phyloP scores from a whole-genome alignment of 2,113 vertebrate genomes.

The Rhabdornis inornatus region DNA sequence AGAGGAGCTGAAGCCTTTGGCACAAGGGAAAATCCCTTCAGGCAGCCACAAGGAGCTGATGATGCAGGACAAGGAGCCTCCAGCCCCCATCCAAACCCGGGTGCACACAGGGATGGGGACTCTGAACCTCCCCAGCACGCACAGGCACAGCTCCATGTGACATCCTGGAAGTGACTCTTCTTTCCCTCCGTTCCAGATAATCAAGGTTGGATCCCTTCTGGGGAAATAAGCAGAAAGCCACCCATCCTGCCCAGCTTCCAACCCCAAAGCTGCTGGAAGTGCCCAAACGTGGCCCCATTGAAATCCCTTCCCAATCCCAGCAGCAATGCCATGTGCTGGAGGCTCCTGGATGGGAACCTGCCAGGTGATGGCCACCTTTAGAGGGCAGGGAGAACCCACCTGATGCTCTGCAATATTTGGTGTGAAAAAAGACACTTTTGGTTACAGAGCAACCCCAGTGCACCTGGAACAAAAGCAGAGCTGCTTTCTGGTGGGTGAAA shows the following conservation, averaged over 20 bases:
- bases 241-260: not conserved
- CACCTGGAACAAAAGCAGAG: not conserved
- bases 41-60: not conserved
- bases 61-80: accelerated
- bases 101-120: not conserved
- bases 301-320: not conserved
- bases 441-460: accelerated
- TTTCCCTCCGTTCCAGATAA: not conserved
- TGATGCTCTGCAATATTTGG: accelerated
- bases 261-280: not conserved
- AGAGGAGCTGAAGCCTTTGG: not conserved
- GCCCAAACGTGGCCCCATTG: accelerated
- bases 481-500: not conserved
- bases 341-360: not conserved
- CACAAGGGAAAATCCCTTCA: accelerated
- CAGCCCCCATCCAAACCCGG: not conserved
- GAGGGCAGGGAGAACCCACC: not conserved
- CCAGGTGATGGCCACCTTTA: not conserved
- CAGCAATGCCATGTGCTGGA: not conserved
- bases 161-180: accelerated
- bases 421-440: not conserved
- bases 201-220: accelerated
- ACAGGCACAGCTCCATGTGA: not conserved
- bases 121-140: accelerated
- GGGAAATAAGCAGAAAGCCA: not conserved